phyloP scores from a whole-genome alignment of 2,113 vertebrate genomes.

The Neodon shergylaensis region DNA sequence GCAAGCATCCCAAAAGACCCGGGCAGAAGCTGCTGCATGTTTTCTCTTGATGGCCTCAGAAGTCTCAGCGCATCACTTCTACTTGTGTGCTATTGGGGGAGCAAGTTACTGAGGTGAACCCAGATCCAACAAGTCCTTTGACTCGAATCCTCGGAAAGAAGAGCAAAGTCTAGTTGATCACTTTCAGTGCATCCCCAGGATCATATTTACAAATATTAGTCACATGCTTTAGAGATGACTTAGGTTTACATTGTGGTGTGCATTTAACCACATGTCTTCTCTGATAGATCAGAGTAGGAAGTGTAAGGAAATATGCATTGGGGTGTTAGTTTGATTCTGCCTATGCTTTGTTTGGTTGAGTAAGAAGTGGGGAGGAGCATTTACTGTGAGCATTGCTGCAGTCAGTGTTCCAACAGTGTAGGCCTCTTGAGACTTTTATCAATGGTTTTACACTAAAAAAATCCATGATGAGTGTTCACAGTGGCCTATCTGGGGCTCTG shows the following conservation, averaged over 20 bases:
- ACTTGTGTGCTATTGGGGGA: background rate
- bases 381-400: background rate
- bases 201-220: background rate
- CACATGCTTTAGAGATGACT: background rate
- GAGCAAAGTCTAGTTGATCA: constrained; percentile 7
- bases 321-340: constrained; percentile 4
- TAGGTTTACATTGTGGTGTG: background rate
- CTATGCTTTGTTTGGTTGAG: constrained; percentile 1
- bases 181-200: background rate
- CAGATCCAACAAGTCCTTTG: background rate
- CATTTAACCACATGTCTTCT: background rate
- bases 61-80: background rate
- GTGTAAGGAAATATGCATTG: background rate
- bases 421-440: constrained; percentile 8
- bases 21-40: background rate
- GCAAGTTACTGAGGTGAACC: background rate
- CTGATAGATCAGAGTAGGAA: background rate
- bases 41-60: background rate
- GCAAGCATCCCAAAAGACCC: background rate
- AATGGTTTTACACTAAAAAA: background rate
- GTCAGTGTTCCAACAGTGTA: background rate
- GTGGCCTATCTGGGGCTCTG: background rate
- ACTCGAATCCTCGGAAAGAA: background rate
- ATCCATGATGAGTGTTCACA: background rate
- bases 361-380: background rate